Conservation (phyloP, 2,113 vertebrate genomes). For the Vidua chalybeata region DNA sequence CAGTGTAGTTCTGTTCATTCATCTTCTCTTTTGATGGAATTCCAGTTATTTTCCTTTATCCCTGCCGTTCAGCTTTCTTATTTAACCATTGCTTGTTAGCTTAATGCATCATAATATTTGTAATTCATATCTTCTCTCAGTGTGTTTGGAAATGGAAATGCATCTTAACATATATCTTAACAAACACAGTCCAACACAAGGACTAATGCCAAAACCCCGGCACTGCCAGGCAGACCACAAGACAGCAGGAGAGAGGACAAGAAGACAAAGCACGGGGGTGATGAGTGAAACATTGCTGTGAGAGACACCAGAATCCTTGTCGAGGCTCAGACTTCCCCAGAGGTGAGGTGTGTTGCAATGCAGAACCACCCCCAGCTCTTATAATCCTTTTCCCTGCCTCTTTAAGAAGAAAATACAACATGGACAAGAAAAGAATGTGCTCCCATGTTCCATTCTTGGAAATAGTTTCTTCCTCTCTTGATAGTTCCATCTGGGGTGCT, state of each 20-base stretch:
- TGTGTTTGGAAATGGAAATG: constrained; percentile 50
- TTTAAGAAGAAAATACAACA: not conserved
- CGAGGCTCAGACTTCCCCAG: not conserved
- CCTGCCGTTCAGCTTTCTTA: constrained; percentile 58
- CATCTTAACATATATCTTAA: constrained; percentile 51
- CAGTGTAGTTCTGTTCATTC: constrained; percentile 81
- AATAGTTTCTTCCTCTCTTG: not conserved
- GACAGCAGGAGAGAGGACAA: constrained; percentile 9
- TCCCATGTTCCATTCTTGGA: not conserved
- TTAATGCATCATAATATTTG: constrained; percentile 74
- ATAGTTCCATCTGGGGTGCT: not conserved
- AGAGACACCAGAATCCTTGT: not conserved
- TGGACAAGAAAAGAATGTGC: not conserved
- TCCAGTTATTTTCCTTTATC: constrained; percentile 62
- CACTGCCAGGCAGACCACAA: not conserved
- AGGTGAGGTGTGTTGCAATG: not conserved
- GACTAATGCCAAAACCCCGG: not conserved
- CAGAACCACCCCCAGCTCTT: not conserved
- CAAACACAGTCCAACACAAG: constrained; percentile 34
- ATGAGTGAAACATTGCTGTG: not conserved
- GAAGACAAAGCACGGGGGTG: constrained; percentile 46
- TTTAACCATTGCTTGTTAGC: constrained; percentile 75
- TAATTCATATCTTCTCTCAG: constrained; percentile 65
- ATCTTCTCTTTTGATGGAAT: constrained; percentile 73
- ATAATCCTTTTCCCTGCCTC: not conserved